phyloP scores from a whole-genome alignment of 2,888 invertebrate genomes.

The Cheilosia vulpina region DNA sequence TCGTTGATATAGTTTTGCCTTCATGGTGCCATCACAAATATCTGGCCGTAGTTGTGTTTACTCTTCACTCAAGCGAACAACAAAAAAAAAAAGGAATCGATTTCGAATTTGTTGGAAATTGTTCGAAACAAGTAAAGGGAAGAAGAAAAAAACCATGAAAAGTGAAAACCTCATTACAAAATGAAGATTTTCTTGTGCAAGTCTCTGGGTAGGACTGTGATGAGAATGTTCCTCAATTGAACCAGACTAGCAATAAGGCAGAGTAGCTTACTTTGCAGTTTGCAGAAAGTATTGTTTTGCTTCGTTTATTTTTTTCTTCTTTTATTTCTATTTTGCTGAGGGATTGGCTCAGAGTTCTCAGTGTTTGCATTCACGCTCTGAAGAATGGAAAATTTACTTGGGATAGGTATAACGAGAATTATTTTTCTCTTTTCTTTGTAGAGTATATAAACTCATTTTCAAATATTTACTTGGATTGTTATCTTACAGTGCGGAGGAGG shows the following conservation, averaged over 20 bases:
- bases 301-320: not conserved
- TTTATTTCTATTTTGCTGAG: no score
- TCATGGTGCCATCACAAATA: slow-evolving; percentile 22
- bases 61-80: slow-evolving; percentile 41
- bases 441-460: slow-evolving; percentile 62
- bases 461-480: slow-evolving; percentile 66
- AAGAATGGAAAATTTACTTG: slow-evolving; percentile 10
- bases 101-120: slow-evolving; percentile 35
- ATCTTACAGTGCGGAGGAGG: slow-evolving; percentile 10
- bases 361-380: slow-evolving; percentile 28
- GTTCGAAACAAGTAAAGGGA: slow-evolving; percentile 9
- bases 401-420: not conserved
- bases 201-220: not conserved
- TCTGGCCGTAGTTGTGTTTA: slow-evolving; percentile 47
- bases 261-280: slow-evolving; percentile 45
- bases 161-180: slow-evolving; percentile 54
- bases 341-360: not conserved
- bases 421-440: slow-evolving; percentile 4
- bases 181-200: slow-evolving; percentile 45
- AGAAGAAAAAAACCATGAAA: not conserved
- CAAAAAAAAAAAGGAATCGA: slow-evolving; percentile 29
- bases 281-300: slow-evolving; percentile 26
- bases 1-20: slow-evolving; percentile 40
- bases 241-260: slow-evolving; percentile 11
- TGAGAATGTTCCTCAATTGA: slow-evolving; percentile 10